These are phyloP conservation scores for Hirundo rustica DNA, from an alignment of 2,797 vertebrate species.

Conservation along the genomic window DNA sequence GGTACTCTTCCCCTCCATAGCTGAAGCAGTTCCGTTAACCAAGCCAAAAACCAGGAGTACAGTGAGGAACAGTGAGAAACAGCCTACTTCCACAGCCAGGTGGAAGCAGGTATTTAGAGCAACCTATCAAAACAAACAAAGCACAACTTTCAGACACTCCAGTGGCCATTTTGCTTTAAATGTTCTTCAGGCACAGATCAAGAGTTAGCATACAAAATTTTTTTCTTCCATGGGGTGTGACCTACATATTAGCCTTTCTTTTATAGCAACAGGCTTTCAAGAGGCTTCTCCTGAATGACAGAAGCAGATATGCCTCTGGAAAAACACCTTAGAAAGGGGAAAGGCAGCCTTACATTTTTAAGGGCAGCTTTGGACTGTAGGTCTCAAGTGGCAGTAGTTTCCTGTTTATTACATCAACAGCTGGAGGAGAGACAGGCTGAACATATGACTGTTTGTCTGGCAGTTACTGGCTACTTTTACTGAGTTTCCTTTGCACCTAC, in stretches of 20 bases:
- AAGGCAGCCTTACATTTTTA: neutral
- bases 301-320: neutral
- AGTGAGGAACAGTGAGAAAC: neutral
- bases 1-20: no score
- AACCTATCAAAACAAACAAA: neutral
- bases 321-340: neutral
- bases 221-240: neutral
- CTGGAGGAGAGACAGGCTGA: neutral
- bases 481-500: neutral
- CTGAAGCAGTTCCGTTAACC: neutral
- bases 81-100: neutral
- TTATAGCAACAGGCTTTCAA: neutral
- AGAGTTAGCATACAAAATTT: neutral
- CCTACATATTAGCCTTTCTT: neutral
- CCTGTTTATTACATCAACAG: neutral
- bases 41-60: rapidly evolving
- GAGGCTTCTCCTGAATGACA: neutral
- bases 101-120: neutral
- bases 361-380: neutral
- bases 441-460: neutral
- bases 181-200: neutral
- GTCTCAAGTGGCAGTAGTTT: neutral
- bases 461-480: neutral
- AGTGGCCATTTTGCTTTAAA: neutral
- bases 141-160: neutral